phyloP scores from a whole-genome alignment of 1,140 invertebrate genomes.

The Cataglyphis hispanica region DNA sequence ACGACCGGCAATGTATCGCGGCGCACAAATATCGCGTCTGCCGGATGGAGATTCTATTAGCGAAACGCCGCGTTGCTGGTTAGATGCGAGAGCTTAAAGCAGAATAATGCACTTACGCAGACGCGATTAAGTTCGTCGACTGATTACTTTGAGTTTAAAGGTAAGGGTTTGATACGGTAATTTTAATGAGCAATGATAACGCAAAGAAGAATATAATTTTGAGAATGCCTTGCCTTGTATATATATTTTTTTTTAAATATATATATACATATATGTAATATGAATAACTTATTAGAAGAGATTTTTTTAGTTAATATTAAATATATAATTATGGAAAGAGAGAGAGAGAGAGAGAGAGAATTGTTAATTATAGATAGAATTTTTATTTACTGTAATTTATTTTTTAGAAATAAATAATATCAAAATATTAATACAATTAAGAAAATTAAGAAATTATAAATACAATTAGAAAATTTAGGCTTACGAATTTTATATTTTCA shows the following conservation, averaged over 20 bases:
- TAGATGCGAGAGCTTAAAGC: conserved; percentile 39
- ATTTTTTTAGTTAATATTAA: neutral
- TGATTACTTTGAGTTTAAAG: conserved; percentile 54
- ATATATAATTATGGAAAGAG: too few relatives aligned
- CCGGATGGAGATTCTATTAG: conserved; percentile 67
- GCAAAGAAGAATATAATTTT: neutral
- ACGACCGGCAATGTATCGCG: conserved; percentile 62
- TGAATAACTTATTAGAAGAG: neutral
- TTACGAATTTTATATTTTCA: neutral
- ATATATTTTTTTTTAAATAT: neutral
- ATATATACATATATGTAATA: too few relatives aligned
- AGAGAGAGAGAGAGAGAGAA: too few relatives aligned
- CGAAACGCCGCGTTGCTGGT: conserved; percentile 40
- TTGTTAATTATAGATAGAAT: too few relatives aligned
- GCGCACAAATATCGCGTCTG: conserved; percentile 63
- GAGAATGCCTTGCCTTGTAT: neutral
- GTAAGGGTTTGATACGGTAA: conserved; percentile 16
- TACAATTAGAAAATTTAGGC: too few relatives aligned
- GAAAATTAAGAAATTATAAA: too few relatives aligned
- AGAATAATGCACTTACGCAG: conserved; percentile 53
- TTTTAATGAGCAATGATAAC: conserved; percentile 38
- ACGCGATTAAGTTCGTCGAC: conserved; percentile 54
- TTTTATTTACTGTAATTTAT: neutral
- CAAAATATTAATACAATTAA: too few relatives aligned
- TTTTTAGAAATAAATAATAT: neutral